These are phyloP conservation scores for Brachyopa scutellaris DNA, from an alignment of 2,888 invertebrate species.

Conservation along the genomic window DNA sequence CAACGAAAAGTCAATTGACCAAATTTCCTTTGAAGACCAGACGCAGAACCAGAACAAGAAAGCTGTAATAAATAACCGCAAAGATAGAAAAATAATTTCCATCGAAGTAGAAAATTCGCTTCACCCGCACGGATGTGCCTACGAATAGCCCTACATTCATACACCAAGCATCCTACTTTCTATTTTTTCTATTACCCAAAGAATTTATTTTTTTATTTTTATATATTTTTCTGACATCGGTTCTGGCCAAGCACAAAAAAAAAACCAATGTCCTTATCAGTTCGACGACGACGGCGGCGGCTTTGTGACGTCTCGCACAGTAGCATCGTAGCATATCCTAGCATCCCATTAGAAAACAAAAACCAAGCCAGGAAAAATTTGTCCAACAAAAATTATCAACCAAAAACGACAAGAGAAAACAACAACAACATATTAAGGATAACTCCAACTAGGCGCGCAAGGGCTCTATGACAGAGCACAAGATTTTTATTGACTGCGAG, in stretches of 20 bases:
- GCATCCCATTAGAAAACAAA: slow-evolving; percentile 53
- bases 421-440: slow-evolving; percentile 62
- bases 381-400: slow-evolving; percentile 69
- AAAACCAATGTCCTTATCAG: slow-evolving; percentile 66
- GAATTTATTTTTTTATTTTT: slow-evolving; percentile 16
- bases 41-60: slow-evolving; percentile 18
- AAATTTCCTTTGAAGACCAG: slow-evolving; percentile 22
- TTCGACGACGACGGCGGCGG: slow-evolving; percentile 49
- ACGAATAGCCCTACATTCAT: no score
- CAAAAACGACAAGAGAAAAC: slow-evolving; percentile 53
- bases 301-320: slow-evolving; percentile 53
- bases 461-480: slow-evolving; percentile 42
- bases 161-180: slow-evolving; percentile 41
- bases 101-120: slow-evolving; percentile 57
- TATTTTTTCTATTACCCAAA: slow-evolving; percentile 18
- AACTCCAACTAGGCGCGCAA: slow-evolving; percentile 37
- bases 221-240: slow-evolving; percentile 41
- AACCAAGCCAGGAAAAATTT: slow-evolving; percentile 47
- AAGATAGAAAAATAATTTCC: slow-evolving; percentile 67
- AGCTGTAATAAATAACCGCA: slow-evolving; percentile 54
- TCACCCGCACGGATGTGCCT: slow-evolving; percentile 23
- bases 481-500: slow-evolving; percentile 73
- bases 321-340: slow-evolving; percentile 14
- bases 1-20: slow-evolving; percentile 59
- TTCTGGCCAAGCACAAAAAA: slow-evolving; percentile 46